These are phyloP conservation scores for Cathartes aura DNA, from an alignment of 2,113 vertebrate species.

Conservation along the genomic window DNA sequence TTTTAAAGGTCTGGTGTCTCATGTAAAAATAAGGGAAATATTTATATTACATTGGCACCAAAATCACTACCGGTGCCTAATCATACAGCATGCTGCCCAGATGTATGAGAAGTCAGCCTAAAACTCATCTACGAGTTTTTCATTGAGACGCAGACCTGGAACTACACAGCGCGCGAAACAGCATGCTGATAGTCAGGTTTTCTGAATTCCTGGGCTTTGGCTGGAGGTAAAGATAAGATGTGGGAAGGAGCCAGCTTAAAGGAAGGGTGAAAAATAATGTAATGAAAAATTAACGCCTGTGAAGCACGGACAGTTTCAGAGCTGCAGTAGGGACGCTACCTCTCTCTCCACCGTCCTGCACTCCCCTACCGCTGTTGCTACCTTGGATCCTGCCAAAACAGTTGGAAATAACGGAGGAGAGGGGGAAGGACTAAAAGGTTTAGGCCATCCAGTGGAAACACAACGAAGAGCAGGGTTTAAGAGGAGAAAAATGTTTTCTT, in stretches of 20 bases:
- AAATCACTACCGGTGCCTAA: background rate
- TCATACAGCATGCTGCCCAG: background rate
- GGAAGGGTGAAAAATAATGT: background rate
- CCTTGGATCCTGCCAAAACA: background rate
- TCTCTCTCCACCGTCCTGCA: accelerated
- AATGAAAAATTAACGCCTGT: accelerated
- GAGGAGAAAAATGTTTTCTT: background rate
- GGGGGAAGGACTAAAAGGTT: background rate
- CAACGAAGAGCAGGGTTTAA: background rate
- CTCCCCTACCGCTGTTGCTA: background rate
- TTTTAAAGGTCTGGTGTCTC: background rate
- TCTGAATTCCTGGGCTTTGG: background rate
- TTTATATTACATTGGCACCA: background rate
- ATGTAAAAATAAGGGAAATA: background rate
- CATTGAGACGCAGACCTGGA: background rate
- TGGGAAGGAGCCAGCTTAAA: background rate
- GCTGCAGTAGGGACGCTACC: background rate
- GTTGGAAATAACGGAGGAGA: background rate
- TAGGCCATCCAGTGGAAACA: background rate
- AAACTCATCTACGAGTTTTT: background rate
- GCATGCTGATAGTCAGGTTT: background rate
- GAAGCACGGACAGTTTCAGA: background rate
- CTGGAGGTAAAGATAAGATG: accelerated
- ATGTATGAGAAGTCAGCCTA: background rate
- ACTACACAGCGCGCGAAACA: background rate